Evolutionary conservation across 1,140 invertebrate species (phyloP).

Genomic region (Agrilus planipennis): DNA sequence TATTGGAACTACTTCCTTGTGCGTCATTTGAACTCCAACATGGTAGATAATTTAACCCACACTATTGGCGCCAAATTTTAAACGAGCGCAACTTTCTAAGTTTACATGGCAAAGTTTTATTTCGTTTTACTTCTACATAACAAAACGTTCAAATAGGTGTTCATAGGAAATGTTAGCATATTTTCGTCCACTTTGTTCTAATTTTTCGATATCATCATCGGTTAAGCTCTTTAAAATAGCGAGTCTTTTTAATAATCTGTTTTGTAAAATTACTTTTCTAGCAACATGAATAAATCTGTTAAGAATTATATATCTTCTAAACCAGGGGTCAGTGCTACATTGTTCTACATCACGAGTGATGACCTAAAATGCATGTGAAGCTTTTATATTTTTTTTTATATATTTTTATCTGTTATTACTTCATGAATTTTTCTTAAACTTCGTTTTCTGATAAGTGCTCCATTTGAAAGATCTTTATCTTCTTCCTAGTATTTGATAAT

Average conservation of each 20-base stretch:
- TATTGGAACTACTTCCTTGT: too few species aligned
- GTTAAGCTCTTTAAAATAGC: slow-evolving; percentile 13
- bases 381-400: too few species aligned
- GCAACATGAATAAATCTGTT: slow-evolving; percentile 22
- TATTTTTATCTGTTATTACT: too few species aligned
- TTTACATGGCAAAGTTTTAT: too few species aligned
- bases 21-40: too few species aligned
- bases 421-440: too few species aligned
- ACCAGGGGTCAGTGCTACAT: slow-evolving; percentile 20
- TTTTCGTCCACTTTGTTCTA: slow-evolving; percentile 4
- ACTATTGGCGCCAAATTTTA: too few species aligned
- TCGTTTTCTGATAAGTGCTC: too few species aligned
- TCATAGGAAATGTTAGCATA: slow-evolving; percentile 11
- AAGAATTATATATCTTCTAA: slow-evolving; percentile 18
- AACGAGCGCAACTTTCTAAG: too few species aligned
- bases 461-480: too few species aligned
- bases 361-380: slow-evolving; percentile 12
- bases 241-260: slow-evolving; percentile 19
- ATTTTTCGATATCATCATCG: slow-evolving; percentile 6
- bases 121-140: slow-evolving; percentile 3
- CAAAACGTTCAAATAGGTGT: slow-evolving; percentile 13
- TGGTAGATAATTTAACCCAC: too few species aligned
- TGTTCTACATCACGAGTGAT: slow-evolving; percentile 1
- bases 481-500: too few species aligned
- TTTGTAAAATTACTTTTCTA: slow-evolving; percentile 18